These are phyloP conservation scores for Verasper variegatus DNA, from an alignment of 2,113 vertebrate genomes.

Conservation along the genomic window DNA sequence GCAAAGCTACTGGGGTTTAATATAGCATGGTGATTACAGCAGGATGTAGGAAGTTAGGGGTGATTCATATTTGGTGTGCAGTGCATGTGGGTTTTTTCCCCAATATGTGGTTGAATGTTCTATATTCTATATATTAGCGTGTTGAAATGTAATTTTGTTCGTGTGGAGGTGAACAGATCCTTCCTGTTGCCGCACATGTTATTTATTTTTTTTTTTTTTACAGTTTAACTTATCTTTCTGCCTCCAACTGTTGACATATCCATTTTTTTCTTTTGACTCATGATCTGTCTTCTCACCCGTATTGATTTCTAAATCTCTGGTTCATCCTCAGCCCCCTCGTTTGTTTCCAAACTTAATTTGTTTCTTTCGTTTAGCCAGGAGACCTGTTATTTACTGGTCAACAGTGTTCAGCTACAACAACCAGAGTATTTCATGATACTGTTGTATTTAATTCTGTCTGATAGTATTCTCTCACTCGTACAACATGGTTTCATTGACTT, in stretches of 20 bases:
- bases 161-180: neutral
- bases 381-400: conserved; percentile 25
- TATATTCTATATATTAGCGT: neutral
- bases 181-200: neutral
- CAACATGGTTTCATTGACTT: conserved; percentile 40
- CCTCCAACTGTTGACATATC: conserved; percentile 14
- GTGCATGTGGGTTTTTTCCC: neutral
- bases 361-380: neutral
- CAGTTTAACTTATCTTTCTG: conserved; percentile 7
- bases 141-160: conserved; percentile 4
- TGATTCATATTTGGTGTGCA: neutral
- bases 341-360: neutral
- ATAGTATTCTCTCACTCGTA: conserved; percentile 17
- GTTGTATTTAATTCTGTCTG: conserved; percentile 28
- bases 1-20: conserved; percentile 16
- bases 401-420: conserved; percentile 19
- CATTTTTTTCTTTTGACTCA: conserved; percentile 16
- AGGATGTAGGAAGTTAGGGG: conserved; percentile 18
- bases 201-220: no score
- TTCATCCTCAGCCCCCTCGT: neutral
- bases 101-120: neutral
- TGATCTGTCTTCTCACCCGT: neutral
- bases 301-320: conserved; percentile 21
- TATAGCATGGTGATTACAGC: conserved; percentile 17
- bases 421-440: conserved; percentile 18